A percentile compares a stretch with the other conserved stretches of the same genome.
Evolutionary conservation across 2,113 vertebrate genomes (phyloP).

Genomic region (Amazona guildingii): DNA sequence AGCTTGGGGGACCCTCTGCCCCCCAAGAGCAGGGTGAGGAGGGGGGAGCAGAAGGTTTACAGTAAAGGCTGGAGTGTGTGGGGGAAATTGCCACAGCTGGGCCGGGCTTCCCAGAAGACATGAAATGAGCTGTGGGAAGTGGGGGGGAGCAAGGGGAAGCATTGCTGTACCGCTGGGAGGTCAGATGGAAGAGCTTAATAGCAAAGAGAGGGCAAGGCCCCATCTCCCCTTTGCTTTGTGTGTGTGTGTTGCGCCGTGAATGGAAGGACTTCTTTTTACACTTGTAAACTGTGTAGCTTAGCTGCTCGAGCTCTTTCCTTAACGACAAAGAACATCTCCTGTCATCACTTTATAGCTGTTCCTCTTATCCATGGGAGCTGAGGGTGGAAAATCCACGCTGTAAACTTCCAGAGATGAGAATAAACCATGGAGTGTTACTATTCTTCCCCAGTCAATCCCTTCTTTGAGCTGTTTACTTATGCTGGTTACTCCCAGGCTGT

Average conservation of each 20-base stretch:
- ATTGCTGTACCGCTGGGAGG: background rate
- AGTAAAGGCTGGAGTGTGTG: background rate
- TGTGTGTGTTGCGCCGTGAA: background rate
- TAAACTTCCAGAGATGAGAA: background rate
- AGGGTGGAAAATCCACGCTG: fast-evolving
- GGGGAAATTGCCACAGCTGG: background rate
- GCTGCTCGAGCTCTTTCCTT: background rate
- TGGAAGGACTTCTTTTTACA: background rate
- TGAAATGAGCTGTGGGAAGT: background rate
- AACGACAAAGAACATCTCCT: background rate
- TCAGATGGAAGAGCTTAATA: background rate
- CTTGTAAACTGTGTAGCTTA: background rate
- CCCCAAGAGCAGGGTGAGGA: background rate
- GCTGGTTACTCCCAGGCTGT: background rate
- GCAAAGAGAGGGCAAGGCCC: background rate
- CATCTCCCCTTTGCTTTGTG: background rate
- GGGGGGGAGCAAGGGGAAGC: background rate
- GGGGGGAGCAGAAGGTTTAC: background rate
- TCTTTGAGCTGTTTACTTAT: background rate
- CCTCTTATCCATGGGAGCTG: fast-evolving
- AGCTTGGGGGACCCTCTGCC: background rate
- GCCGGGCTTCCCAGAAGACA: constrained; percentile 53
- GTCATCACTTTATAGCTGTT: background rate
- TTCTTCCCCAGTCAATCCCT: background rate
- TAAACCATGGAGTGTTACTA: fast-evolving